Conservation (phyloP, 2,888 invertebrate genomes). For the Amiota minor region DNA sequence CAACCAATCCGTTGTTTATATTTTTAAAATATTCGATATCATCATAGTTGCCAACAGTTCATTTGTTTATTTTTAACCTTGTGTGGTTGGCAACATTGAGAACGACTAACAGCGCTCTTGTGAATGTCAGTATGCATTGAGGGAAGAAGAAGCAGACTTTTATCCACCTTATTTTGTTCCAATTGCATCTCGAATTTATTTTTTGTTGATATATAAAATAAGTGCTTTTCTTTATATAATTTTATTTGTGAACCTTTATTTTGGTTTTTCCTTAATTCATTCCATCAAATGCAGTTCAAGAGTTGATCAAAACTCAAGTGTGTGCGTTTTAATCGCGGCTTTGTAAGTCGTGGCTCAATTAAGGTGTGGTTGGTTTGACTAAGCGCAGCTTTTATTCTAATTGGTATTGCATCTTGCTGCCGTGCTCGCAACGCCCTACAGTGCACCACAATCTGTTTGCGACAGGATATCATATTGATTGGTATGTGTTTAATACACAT, state of each 20-base stretch:
- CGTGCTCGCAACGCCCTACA: background rate
- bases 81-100: background rate
- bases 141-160: background rate
- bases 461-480: background rate
- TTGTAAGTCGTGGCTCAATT: slow-evolving; percentile 36
- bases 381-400: slow-evolving; percentile 40
- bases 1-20: no score
- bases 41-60: background rate
- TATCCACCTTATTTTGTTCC: background rate
- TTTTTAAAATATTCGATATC: no score
- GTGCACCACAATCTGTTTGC: background rate
- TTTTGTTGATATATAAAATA: background rate
- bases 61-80: background rate
- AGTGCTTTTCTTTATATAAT: background rate
- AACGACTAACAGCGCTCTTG: background rate
- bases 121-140: background rate
- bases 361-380: slow-evolving; percentile 61
- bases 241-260: background rate
- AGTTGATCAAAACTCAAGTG: background rate
- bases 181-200: background rate
- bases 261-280: background rate
- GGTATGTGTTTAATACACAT: background rate
- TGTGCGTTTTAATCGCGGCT: background rate
- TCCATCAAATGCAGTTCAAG: background rate
- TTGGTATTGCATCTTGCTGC: background rate